Conservation (phyloP, 2,888 invertebrate genomes). For the Bimastos eiseni region DNA sequence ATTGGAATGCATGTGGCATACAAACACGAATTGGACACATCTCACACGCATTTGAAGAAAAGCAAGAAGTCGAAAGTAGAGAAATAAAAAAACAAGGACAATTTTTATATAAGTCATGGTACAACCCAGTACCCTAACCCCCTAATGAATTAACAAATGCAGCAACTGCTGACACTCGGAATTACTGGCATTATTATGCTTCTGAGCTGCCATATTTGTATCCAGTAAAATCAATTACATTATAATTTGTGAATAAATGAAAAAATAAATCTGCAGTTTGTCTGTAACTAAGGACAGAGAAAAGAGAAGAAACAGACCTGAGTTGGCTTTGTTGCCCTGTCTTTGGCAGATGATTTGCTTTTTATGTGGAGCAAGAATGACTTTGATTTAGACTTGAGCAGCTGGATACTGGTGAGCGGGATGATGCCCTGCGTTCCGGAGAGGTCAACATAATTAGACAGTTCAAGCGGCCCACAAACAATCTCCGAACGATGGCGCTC, state of each 20-base stretch:
- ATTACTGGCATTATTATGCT: background rate
- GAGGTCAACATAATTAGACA: constrained; percentile 80
- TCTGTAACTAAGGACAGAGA: background rate
- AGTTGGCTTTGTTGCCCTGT: background rate
- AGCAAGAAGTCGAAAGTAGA: too few species aligned
- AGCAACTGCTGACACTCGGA: too few species aligned
- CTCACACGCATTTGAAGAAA: too few species aligned
- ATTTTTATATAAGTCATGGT: too few species aligned
- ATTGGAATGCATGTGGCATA: too few species aligned
- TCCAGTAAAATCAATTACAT: background rate
- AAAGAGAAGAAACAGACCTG: background rate
- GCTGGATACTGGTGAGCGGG: constrained; percentile 78
- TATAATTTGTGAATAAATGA: too few species aligned
- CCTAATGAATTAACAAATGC: background rate
- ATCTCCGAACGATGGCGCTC: constrained; percentile 87
- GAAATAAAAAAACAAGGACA: too few species aligned
- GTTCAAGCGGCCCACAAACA: constrained; percentile 82
- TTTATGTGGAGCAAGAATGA: constrained; percentile 56
- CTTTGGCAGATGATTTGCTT: constrained; percentile 46
- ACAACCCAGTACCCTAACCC: too few species aligned
- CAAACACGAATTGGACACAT: too few species aligned
- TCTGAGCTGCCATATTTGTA: background rate
- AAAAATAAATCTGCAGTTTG: background rate
- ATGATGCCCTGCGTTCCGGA: constrained; percentile 83
- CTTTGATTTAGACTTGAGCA: constrained; percentile 56